A percentile compares a stretch with the other conserved stretches of the same genome.
These are phyloP conservation scores for Euspilapteryx auroguttella DNA, from an alignment of 2,888 invertebrate genomes.

Conservation along the genomic window DNA sequence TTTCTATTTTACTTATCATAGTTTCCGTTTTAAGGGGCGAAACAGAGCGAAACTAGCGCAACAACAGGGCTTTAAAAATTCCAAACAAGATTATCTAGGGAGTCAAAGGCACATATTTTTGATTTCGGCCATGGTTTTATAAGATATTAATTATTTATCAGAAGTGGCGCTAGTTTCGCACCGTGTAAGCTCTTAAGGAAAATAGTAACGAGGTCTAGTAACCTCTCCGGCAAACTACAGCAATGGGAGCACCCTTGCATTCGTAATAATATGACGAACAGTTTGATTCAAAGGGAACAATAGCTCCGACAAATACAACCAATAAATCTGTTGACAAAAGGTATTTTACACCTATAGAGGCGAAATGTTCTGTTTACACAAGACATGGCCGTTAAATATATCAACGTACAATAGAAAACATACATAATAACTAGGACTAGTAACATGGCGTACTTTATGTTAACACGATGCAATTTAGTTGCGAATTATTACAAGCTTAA, in stretches of 20 bases:
- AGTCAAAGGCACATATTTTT: too few relatives aligned
- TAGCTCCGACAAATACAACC: slow-evolving; percentile 33
- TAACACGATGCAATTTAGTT: slow-evolving; percentile 26
- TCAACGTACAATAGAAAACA: slow-evolving; percentile 48
- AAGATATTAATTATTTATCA: too few relatives aligned
- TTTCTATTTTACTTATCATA: slow-evolving; percentile 10
- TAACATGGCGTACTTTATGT: slow-evolving; percentile 28
- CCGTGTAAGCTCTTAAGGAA: too few relatives aligned
- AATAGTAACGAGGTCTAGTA: too few relatives aligned
- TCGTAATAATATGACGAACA: slow-evolving; percentile 4
- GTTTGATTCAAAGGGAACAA: slow-evolving; percentile 24
- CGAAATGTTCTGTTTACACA: slow-evolving; percentile 49
- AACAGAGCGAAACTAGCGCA: too few relatives aligned
- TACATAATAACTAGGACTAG: slow-evolving; percentile 29
- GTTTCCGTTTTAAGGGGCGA: slow-evolving; percentile 21
- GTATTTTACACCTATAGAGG: slow-evolving; percentile 44
- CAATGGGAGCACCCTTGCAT: slow-evolving; percentile 21
- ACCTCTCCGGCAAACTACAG: too few relatives aligned
- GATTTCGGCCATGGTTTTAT: too few relatives aligned
- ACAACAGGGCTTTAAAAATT: too few relatives aligned
- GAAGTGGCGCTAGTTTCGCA: too few relatives aligned
- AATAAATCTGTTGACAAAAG: slow-evolving; percentile 45
- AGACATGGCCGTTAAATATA: slow-evolving; percentile 51
- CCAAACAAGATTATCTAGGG: too few relatives aligned
- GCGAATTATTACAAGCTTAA: slow-evolving; percentile 37